Percentiles rank a stretch among this genome's conserved stretches.
These are phyloP conservation scores for Epinephelus moara DNA, from an alignment of 2,113 vertebrate genomes.

Conservation along the genomic window DNA sequence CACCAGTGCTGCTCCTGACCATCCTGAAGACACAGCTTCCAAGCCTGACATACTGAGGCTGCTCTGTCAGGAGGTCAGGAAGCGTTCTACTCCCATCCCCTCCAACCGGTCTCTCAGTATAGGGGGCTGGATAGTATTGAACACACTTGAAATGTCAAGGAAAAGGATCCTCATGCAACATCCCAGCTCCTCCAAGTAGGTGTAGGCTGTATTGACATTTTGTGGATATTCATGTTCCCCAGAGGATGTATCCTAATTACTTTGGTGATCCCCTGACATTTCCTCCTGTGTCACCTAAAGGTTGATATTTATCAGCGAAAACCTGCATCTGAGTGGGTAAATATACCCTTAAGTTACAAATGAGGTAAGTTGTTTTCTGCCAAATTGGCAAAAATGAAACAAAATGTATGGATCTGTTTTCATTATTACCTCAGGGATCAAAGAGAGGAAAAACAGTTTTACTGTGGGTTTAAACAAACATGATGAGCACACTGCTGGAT, in stretches of 20 bases:
- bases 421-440: constrained; percentile 1
- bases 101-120: too few species aligned
- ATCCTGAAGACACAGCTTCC: too few species aligned
- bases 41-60: too few species aligned
- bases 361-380: background rate
- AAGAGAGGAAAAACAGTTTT: background rate
- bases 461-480: background rate
- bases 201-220: background rate
- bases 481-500: constrained; percentile 10
- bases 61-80: too few species aligned
- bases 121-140: too few species aligned
- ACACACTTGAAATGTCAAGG: too few species aligned
- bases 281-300: background rate
- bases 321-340: background rate
- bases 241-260: background rate
- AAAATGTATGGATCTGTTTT: constrained; percentile 35
- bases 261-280: background rate
- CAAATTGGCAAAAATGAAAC: constrained; percentile 31
- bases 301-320: background rate
- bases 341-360: constrained; percentile 16
- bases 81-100: too few species aligned
- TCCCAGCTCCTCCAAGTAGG: too few species aligned
- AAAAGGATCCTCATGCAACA: too few species aligned
- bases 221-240: background rate
- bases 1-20: too few species aligned